Evolutionary conservation across 2,888 invertebrate species (phyloP).

Genomic region (Idaea aversata): DNA sequence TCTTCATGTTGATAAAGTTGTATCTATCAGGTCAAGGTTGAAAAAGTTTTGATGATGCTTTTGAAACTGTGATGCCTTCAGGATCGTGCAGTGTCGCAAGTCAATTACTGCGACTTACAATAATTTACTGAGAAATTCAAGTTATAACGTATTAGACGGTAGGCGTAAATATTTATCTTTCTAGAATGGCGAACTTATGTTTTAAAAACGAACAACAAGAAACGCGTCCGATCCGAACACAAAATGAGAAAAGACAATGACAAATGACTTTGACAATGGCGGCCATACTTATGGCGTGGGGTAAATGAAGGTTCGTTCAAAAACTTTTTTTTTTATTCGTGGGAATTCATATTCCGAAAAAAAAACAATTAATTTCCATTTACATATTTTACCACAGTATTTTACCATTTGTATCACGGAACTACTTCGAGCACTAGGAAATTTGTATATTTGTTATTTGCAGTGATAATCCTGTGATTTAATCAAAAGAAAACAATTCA

Average conservation of each 20-base stretch:
- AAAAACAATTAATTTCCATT: no score
- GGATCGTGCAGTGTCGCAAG: background rate
- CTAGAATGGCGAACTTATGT: constrained; percentile 10
- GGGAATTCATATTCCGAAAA: no score
- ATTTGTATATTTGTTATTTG: no score
- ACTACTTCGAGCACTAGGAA: no score
- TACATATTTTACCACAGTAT: no score
- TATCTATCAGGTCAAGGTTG: constrained; percentile 39
- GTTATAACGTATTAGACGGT: background rate
- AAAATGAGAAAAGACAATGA: constrained; percentile 3
- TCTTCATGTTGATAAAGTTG: constrained; percentile 66
- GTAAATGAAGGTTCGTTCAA: background rate
- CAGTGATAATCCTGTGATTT: no score
- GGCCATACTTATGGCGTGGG: background rate
- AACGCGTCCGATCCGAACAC: background rate
- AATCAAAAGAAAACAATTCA: no score
- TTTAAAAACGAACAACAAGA: constrained; percentile 12
- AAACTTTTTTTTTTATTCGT: background rate
- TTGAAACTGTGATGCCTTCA: background rate
- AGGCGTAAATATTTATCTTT: constrained; percentile 6
- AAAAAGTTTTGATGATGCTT: constrained; percentile 25
- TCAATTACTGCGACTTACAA: background rate
- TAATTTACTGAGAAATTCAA: background rate
- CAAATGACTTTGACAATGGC: constrained; percentile 4
- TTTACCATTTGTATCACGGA: no score